phyloP scores from a whole-genome alignment of 92 coral and sea anemone genomes.

The Isaurus tuberculatus region DNA sequence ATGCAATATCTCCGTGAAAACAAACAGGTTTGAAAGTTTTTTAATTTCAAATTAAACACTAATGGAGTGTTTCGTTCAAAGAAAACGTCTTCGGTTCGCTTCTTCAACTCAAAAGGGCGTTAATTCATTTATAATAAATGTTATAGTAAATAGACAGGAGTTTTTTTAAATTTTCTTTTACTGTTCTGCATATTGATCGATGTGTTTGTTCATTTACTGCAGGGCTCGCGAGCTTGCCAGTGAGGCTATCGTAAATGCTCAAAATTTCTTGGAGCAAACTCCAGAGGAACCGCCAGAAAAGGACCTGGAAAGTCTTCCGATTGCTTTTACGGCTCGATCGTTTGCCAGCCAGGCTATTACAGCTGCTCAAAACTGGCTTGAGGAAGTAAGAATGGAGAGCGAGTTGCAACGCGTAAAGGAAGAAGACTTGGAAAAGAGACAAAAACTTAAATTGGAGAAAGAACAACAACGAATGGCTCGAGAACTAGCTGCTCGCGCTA shows the following conservation, averaged over 20 bases:
- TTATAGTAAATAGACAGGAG: too few relatives aligned
- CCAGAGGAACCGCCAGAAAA: conserved; percentile 40
- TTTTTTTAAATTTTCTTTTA: background rate
- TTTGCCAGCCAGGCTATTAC: conserved; percentile 76
- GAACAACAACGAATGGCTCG: conserved; percentile 38
- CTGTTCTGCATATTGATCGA: background rate
- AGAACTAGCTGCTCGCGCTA: conserved; percentile 53
- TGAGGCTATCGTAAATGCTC: conserved; percentile 68
- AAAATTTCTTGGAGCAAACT: conserved; percentile 53
- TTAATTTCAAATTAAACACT: too few relatives aligned
- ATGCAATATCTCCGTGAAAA: too few relatives aligned
- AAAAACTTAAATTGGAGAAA: conserved; percentile 17
- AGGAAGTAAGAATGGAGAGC: conserved; percentile 49
- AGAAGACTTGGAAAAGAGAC: conserved; percentile 39
- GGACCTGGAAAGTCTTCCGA: conserved; percentile 15
- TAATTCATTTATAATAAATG: too few relatives aligned
- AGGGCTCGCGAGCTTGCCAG: conserved; percentile 70
- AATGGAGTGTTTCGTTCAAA: too few relatives aligned
- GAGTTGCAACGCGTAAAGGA: conserved; percentile 17
- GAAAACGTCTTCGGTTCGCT: too few relatives aligned
- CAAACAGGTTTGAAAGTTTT: too few relatives aligned
- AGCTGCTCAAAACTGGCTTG: conserved; percentile 73
- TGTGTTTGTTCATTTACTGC: background rate
- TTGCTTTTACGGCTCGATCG: conserved; percentile 48
- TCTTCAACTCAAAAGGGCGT: too few relatives aligned